phyloP scores from a whole-genome alignment of 2,888 invertebrate species.

The Zootermopsis nevadensis region DNA sequence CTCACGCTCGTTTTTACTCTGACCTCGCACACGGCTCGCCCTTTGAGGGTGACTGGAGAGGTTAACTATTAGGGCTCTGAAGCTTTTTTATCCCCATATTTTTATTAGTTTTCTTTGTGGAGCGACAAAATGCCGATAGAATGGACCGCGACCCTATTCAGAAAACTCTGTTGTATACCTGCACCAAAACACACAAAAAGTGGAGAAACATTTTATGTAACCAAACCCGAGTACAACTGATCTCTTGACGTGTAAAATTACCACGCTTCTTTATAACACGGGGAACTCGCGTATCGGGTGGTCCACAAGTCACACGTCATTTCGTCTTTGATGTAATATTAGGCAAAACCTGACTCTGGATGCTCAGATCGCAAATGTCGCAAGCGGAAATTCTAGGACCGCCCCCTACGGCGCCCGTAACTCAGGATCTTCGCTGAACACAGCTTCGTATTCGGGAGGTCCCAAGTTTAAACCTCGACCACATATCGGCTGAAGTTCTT shows the following conservation, averaged over 20 bases:
- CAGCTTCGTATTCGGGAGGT: too few relatives aligned
- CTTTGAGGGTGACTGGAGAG: background rate
- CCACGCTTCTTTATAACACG: background rate
- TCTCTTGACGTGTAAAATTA: constrained; percentile 40
- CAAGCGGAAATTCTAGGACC: too few relatives aligned
- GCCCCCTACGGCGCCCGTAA: too few relatives aligned
- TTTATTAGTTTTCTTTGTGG: constrained; percentile 39
- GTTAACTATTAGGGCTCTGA: constrained; percentile 33
- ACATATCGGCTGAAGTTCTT: too few relatives aligned
- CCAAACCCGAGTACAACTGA: background rate
- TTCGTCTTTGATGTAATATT: too few relatives aligned
- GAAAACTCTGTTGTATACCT: constrained; percentile 20
- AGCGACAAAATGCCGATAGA: constrained; percentile 27
- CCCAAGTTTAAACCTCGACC: too few relatives aligned
- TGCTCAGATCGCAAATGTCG: too few relatives aligned
- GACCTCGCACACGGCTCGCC: background rate
- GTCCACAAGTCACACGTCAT: too few relatives aligned
- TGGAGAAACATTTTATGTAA: constrained; percentile 8
- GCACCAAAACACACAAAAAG: constrained; percentile 24
- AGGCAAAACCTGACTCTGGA: too few relatives aligned
- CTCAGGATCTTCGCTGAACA: too few relatives aligned
- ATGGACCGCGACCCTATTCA: background rate
- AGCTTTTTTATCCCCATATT: constrained; percentile 40
- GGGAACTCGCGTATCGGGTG: background rate
- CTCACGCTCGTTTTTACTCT: constrained; percentile 24